phyloP scores from a whole-genome alignment of 2,888 invertebrate genomes.

The Patella caerulea region DNA sequence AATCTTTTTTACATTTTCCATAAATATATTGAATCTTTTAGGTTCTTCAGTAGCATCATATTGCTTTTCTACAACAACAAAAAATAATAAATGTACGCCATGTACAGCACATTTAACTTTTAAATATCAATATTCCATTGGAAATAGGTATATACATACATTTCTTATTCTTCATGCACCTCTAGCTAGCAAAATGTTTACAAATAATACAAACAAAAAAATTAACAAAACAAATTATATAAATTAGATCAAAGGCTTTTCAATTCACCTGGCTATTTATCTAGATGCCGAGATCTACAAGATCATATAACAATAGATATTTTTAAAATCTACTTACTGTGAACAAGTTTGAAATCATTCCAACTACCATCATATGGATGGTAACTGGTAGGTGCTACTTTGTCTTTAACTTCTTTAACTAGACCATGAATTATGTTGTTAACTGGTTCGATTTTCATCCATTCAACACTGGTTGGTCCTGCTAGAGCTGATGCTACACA shows the following conservation, averaged over 20 bases:
- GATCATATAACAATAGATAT: no score
- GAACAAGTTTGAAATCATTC: constrained; percentile 22
- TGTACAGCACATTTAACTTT: no score
- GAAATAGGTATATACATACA: no score
- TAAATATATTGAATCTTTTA: constrained; percentile 41
- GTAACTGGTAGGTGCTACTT: neutral
- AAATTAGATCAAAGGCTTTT: no score
- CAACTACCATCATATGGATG: constrained; percentile 24
- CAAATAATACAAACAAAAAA: no score
- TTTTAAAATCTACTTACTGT: constrained; percentile 16
- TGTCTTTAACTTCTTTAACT: neutral
- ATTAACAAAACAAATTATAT: no score
- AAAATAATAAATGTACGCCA: neutral
- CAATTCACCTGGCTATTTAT: no score
- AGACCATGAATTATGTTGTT: neutral
- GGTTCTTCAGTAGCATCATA: constrained; percentile 42
- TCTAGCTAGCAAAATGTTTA: no score
- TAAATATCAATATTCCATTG: no score
- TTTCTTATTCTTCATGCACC: no score
- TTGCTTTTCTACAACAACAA: constrained; percentile 36
- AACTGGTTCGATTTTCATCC: constrained; percentile 19
- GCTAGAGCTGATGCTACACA: constrained; percentile 13
- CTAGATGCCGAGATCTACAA: no score
- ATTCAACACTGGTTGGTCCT: constrained; percentile 19
- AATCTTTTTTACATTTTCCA: constrained; percentile 47